These are phyloP conservation scores for Rhopalosiphum maidis DNA, from an alignment of 1,140 invertebrate genomes.

Conservation along the genomic window DNA sequence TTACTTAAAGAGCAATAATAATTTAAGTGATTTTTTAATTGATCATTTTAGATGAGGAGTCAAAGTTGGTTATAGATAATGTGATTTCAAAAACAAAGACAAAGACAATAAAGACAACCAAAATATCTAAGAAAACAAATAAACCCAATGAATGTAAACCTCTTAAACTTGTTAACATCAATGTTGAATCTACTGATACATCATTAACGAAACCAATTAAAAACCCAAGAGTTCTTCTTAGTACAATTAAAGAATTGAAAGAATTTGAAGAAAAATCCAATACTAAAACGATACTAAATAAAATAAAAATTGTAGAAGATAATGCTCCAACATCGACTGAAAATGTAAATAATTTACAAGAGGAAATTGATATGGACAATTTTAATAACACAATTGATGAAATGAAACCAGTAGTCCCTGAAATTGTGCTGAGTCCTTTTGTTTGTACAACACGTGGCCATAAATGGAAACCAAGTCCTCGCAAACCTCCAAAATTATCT, in stretches of 20 bases:
- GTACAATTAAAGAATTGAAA: slow-evolving; percentile 44
- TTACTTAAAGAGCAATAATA: neutral
- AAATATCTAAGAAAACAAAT: slow-evolving; percentile 26
- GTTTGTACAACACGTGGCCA: slow-evolving; percentile 51
- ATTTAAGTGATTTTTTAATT: neutral
- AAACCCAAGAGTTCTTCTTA: neutral
- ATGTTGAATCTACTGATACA: slow-evolving; percentile 40
- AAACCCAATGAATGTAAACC: neutral
- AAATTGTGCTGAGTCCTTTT: slow-evolving; percentile 29
- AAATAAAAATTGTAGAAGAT: neutral
- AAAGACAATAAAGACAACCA: neutral
- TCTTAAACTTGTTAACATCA: neutral
- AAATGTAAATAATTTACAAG: slow-evolving; percentile 10
- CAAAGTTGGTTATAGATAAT: neutral
- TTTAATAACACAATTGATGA: slow-evolving; percentile 25
- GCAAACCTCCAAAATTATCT: slow-evolving; percentile 50
- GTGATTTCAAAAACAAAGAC: neutral
- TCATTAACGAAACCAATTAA: neutral
- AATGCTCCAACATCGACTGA: neutral
- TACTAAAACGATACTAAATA: neutral
- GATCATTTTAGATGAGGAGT: neutral
- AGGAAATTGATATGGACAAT: neutral
- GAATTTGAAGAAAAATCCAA: slow-evolving; percentile 39
- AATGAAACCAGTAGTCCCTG: neutral
- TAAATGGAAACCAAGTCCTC: slow-evolving; percentile 40